These are phyloP conservation scores for Caenorhabditis latens DNA, from an alignment of 1,140 invertebrate species.

Conservation along the genomic window DNA sequence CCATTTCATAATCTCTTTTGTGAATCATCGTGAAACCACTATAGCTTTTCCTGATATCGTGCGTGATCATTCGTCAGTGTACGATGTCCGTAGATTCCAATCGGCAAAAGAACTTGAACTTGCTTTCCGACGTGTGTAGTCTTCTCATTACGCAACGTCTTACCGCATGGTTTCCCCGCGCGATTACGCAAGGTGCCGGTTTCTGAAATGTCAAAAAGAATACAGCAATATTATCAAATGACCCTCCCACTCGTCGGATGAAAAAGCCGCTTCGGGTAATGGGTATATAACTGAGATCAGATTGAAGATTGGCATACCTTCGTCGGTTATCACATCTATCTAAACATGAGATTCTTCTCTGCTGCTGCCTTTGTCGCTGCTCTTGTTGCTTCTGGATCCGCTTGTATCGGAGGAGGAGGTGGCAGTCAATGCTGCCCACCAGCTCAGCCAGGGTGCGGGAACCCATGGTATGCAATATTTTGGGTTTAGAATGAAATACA, in stretches of 20 bases:
- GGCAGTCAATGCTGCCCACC: conserved; percentile 42
- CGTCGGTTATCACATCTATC: conserved; percentile 2
- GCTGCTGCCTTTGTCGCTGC: conserved; percentile 37
- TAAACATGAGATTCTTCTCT: conserved; percentile 37
- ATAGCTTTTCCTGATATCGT: conserved; percentile 25
- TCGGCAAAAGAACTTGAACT: conserved; percentile 8
- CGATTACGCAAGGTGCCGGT: conserved; percentile 34
- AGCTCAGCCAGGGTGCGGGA: conserved; percentile 30
- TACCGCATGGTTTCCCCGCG: conserved; percentile 35
- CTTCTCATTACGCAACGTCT: conserved; percentile 52
- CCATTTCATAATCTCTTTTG: conserved; percentile 11
- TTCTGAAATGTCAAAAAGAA: background rate
- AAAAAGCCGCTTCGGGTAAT: background rate
- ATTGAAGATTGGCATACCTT: background rate
- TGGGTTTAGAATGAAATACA: background rate
- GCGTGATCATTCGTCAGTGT: conserved; percentile 23
- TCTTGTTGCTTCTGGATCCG: conserved; percentile 38
- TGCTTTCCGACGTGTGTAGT: conserved; percentile 40
- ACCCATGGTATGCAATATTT: conserved; percentile 4
- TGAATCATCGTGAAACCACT: background rate
- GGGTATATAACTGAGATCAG: background rate
- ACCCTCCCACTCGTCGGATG: background rate
- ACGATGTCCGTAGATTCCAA: conserved; percentile 10
- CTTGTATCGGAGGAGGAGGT: conserved; percentile 44
- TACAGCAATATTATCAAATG: background rate